Evolutionary conservation across 2,888 invertebrate genomes (phyloP).

Genomic region (Schizaphis graminum): DNA sequence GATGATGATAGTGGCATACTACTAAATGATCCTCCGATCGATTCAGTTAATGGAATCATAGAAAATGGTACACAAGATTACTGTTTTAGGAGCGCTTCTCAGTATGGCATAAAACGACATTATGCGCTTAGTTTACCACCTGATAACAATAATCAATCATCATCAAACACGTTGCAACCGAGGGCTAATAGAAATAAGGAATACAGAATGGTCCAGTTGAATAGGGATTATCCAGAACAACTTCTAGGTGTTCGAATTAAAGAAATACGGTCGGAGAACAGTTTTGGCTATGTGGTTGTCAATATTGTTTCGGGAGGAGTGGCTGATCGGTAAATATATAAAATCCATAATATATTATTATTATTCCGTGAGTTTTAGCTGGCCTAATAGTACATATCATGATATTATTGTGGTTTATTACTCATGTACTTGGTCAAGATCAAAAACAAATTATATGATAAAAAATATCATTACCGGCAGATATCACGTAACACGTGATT

Average conservation of each 20-base stretch:
- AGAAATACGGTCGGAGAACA: constrained; percentile 78
- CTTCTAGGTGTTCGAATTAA: constrained; percentile 82
- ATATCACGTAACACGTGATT: neutral
- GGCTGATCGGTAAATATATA: constrained; percentile 76
- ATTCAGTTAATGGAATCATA: neutral
- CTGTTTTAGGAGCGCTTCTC: constrained; percentile 70
- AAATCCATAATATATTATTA: neutral
- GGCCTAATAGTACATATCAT: neutral
- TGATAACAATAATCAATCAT: constrained; percentile 27
- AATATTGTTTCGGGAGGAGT: constrained; percentile 80
- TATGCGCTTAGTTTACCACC: constrained; percentile 49
- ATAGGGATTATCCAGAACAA: constrained; percentile 75
- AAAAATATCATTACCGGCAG: neutral
- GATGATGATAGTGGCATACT: constrained; percentile 84
- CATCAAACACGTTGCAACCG: neutral
- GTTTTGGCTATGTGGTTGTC: constrained; percentile 79
- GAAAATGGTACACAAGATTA: constrained; percentile 70
- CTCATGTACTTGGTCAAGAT: neutral
- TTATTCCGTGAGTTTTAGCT: neutral
- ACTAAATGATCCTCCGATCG: constrained; percentile 69
- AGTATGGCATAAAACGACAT: constrained; percentile 54
- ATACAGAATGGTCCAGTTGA: constrained; percentile 74
- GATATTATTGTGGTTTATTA: neutral
- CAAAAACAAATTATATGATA: neutral
- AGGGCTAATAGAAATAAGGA: neutral